Evolutionary conservation across 2,888 invertebrate species (phyloP).

Genomic region (Cacoxenus indagator): DNA sequence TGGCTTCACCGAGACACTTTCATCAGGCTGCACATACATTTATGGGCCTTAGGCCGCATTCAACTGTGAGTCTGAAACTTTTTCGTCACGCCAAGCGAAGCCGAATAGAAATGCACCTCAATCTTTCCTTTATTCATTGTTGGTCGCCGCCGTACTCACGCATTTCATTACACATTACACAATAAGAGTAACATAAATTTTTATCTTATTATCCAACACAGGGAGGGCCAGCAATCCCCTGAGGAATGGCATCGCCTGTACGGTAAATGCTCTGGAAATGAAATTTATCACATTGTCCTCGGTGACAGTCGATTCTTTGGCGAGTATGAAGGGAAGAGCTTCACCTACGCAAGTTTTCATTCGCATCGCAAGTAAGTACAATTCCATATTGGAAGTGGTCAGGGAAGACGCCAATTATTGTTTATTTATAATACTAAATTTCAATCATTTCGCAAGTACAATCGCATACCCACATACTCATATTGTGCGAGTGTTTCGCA

Average conservation of each 20-base stretch:
- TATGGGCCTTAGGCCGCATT: not conserved
- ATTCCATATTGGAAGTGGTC: not conserved
- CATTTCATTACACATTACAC: conserved; percentile 9
- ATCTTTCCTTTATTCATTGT: not conserved
- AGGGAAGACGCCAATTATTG: not conserved
- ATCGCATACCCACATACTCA: not conserved
- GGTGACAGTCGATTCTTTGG: conserved; percentile 97
- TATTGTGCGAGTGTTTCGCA: not conserved
- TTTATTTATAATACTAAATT: too few relatives aligned
- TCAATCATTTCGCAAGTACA: not conserved
- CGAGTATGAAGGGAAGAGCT: conserved; percentile 98
- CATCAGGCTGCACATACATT: not conserved
- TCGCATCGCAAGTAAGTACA: conserved; percentile 93
- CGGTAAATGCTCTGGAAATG: conserved; percentile 98
- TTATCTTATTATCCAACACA: conserved; percentile 34
- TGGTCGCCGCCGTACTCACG: not conserved
- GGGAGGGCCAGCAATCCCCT: conserved; percentile 73
- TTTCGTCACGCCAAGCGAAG: not conserved
- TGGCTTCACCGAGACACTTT: not conserved
- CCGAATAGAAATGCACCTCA: not conserved
- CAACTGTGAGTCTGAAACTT: not conserved
- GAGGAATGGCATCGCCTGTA: conserved; percentile 99
- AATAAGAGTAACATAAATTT: not conserved
- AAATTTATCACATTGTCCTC: conserved; percentile 97
- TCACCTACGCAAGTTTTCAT: conserved; percentile 99